Percentiles rank a stretch among this genome's conserved stretches.
Conservation (phyloP, 2,113 vertebrate genomes). For the Regulus satrapa region DNA sequence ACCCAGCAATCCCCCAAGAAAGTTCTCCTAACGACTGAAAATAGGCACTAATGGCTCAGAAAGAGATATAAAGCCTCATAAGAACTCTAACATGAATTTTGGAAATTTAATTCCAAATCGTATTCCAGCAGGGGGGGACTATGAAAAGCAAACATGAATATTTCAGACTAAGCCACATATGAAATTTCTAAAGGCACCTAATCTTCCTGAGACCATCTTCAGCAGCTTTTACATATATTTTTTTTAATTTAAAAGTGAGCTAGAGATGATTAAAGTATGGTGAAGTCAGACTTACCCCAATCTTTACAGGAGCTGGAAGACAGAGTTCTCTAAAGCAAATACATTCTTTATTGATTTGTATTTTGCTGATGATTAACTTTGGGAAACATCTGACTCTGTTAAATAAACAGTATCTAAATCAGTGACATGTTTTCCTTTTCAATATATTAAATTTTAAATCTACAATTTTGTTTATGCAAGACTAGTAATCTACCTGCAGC, state of each 20-base stretch:
- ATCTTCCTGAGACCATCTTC: not conserved
- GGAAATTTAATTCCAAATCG: not conserved
- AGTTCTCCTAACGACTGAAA: not conserved
- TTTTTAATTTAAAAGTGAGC: not conserved
- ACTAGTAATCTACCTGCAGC: not conserved
- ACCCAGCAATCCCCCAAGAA: not conserved
- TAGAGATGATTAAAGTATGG: not conserved
- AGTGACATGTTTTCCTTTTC: not conserved
- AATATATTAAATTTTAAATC: not conserved
- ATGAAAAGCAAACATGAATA: not conserved
- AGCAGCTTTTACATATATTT: no score
- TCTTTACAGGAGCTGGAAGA: not conserved
- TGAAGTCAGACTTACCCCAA: not conserved
- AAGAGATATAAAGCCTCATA: not conserved
- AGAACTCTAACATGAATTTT: not conserved
- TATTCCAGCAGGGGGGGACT: not conserved
- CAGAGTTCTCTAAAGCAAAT: not conserved
- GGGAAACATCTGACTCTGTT: not conserved
- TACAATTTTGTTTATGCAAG: not conserved
- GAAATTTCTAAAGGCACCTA: not conserved
- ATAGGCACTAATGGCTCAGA: not conserved
- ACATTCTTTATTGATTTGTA: not conserved
- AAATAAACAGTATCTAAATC: not conserved
- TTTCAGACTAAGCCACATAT: not conserved
- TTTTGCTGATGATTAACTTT: slow-evolving; percentile 32